A percentile compares a stretch with the other conserved stretches of the same genome.
These are phyloP conservation scores for Cephus cinctus DNA, from an alignment of 1,140 invertebrate species.

Conservation along the genomic window DNA sequence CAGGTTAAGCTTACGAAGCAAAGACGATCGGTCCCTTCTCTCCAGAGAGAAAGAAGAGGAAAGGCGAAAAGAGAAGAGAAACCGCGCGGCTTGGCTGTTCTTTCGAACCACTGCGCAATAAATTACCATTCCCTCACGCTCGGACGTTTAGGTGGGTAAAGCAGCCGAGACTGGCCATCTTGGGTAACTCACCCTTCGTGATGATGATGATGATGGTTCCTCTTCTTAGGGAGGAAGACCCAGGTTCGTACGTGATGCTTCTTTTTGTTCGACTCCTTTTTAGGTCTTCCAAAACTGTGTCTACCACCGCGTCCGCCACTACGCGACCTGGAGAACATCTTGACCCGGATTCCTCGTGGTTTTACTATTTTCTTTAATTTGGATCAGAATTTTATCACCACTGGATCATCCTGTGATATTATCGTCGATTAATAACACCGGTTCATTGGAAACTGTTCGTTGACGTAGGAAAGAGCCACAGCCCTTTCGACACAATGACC, in stretches of 20 bases:
- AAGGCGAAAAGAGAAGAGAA: neutral
- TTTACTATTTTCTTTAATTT: neutral
- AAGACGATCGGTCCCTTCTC: too few relatives aligned
- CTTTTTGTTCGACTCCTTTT: constrained; percentile 4
- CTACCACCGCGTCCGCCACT: constrained; percentile 7
- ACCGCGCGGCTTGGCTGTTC: constrained; percentile 4
- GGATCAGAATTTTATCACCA: too few relatives aligned
- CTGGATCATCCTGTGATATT: too few relatives aligned
- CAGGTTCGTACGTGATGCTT: constrained; percentile 9
- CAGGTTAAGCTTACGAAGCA: too few relatives aligned
- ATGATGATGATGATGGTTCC: constrained; percentile 7
- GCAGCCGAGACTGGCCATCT: too few relatives aligned
- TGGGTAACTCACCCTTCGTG: constrained; percentile 10
- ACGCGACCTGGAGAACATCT: constrained; percentile 11
- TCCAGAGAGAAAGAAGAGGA: too few relatives aligned
- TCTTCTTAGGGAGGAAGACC: constrained; percentile 14
- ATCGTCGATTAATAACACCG: too few relatives aligned
- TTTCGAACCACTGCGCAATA: too few relatives aligned
- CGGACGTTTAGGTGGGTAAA: too few relatives aligned
- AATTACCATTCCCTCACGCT: constrained; percentile 6
- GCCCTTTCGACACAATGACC: too few relatives aligned
- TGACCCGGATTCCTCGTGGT: neutral
- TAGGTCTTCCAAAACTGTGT: constrained; percentile 8
- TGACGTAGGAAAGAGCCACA: too few relatives aligned
- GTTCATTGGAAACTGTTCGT: too few relatives aligned